These are phyloP conservation scores for Amphiduros pacificus DNA, from an alignment of 2,888 invertebrate species.

Conservation along the genomic window DNA sequence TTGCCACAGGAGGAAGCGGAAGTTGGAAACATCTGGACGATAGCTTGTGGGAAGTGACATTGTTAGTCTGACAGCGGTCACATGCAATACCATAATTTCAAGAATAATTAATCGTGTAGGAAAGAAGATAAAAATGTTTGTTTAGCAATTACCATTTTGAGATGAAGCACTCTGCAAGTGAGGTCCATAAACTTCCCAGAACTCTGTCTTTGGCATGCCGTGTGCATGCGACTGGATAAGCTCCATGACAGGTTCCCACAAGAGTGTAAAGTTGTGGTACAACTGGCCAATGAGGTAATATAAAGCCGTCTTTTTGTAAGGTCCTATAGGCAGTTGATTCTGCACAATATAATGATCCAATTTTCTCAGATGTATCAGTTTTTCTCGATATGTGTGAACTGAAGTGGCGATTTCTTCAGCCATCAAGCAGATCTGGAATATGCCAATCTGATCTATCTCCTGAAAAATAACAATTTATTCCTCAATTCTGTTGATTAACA, in stretches of 20 bases:
- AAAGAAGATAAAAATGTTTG: no score
- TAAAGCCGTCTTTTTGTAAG: slow-evolving; percentile 66
- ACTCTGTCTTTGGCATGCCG: slow-evolving; percentile 42
- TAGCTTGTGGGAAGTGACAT: no score
- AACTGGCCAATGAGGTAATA: slow-evolving; percentile 79
- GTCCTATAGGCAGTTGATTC: slow-evolving; percentile 41
- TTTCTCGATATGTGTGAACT: slow-evolving; percentile 72
- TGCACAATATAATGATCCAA: slow-evolving; percentile 63
- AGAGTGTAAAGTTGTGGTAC: slow-evolving; percentile 82
- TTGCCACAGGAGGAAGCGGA: slow-evolving; percentile 80
- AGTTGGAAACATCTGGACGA: slow-evolving; percentile 71
- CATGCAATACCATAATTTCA: no score
- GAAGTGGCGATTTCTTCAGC: slow-evolving; percentile 74
- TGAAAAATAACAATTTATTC: no score
- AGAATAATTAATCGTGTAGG: no score
- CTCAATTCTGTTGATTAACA: no score
- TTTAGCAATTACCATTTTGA: no score
- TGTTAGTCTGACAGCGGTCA: no score
- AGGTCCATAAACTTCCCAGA: slow-evolving; percentile 56
- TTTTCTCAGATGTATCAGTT: slow-evolving; percentile 74
- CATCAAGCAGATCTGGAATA: slow-evolving; percentile 70
- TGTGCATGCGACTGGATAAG: slow-evolving; percentile 76
- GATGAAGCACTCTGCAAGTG: slow-evolving; percentile 22
- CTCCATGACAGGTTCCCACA: slow-evolving; percentile 83
- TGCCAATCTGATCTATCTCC: slow-evolving; percentile 35